Evolutionary conservation across 2,113 vertebrate genomes (phyloP).

Genomic region (Varanus komodoensis): DNA sequence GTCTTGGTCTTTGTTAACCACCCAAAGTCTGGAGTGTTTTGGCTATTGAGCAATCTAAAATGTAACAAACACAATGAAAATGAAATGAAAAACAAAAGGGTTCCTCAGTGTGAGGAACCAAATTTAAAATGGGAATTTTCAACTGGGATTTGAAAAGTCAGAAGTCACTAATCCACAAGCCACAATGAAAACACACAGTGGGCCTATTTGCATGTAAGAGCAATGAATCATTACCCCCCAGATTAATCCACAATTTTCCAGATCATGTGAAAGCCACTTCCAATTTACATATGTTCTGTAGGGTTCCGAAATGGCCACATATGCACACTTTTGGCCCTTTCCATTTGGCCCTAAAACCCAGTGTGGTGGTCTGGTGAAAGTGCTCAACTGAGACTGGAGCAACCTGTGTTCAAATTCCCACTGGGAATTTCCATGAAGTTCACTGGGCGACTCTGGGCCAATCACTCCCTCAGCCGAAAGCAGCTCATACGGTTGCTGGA

Average conservation of each 20-base stretch:
- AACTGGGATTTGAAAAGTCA: not conserved
- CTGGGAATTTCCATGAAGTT: too few species aligned
- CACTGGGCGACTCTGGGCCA: too few species aligned
- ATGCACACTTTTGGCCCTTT: not conserved
- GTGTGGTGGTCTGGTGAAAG: not conserved
- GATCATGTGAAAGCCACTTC: too few species aligned
- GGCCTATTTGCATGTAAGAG: too few species aligned
- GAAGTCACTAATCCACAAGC: not conserved
- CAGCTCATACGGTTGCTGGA: not conserved
- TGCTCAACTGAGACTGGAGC: not conserved
- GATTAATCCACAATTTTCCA: too few species aligned
- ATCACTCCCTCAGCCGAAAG: too few species aligned
- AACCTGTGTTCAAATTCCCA: not conserved
- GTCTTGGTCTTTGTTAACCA: too few species aligned
- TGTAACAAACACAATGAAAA: too few species aligned
- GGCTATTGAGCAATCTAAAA: too few species aligned
- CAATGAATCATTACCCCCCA: too few species aligned
- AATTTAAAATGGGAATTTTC: not conserved
- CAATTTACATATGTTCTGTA: not conserved
- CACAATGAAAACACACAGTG: not conserved
- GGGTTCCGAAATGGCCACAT: not conserved
- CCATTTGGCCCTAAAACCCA: not conserved
- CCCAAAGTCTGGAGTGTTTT: too few species aligned
- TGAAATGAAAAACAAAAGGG: too few species aligned
- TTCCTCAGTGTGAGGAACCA: not conserved